Base-by-base conservation (phyloP, 2,797 vertebrate species). In the Pelochelys cantorii region DNA sequence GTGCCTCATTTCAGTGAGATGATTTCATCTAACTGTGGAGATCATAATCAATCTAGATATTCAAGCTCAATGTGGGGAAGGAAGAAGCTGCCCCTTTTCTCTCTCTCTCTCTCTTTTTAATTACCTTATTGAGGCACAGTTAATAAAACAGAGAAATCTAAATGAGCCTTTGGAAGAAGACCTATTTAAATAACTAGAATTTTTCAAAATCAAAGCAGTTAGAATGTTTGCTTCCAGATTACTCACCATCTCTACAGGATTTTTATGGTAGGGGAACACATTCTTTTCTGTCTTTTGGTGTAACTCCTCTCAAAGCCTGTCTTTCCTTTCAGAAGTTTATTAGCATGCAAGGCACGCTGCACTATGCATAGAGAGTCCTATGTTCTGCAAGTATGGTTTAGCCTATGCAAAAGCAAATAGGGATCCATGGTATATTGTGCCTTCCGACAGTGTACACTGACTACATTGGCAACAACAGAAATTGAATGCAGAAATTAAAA, bases 271-370 rank as follows among this genome's bases (percentile, higher is more conserved):
- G 54, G 81, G 85, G 59, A 85, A 92, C 79, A 80, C 80, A 90
- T 95, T 89, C 60, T 83, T 83, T 90, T 94, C 87, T 71, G 65
- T 27, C 52, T 95, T 96, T 96, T 0, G 20, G 81, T 96, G 85
- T 77, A 62, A 86, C 90, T 37, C 90, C 85, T 95, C 95, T 95
- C 89, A 89, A 92, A 96, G 80, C 60, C 71, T n/a, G 53, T 4
- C 0, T 87, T 92, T 83, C 79, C 86, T 96, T 97, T 97, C 96
- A 93, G 52, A 80, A 52, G 65, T 86, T 96, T 90, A 95, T 97
- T 96, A 96, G 90, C 88, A 97, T 97, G 96, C 93, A 81, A 90
- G 79, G 75, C 18, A 5, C 93, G 90, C 89, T 79, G 59, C 84
- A 65, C 75, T 12, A 93, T 87, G 55, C 92, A 81, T 95, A 81